phyloP scores from a whole-genome alignment of 2,888 invertebrate species.

The Drosophila lutescens region DNA sequence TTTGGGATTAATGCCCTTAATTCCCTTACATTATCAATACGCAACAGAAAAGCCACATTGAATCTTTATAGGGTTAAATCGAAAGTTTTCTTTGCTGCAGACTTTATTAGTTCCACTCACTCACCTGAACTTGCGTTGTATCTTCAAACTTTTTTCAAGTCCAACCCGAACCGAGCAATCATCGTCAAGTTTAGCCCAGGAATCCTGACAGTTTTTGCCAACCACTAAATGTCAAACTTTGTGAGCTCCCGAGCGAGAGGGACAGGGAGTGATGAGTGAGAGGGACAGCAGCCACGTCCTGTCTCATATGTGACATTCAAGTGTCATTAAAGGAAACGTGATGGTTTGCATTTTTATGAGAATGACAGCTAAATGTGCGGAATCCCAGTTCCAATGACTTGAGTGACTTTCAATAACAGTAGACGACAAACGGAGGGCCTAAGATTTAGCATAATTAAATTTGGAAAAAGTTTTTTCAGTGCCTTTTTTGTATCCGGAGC shows the following conservation, averaged over 20 bases:
- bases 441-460: conserved; percentile 77
- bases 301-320: conserved; percentile 77
- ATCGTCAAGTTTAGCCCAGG: conserved; percentile 66
- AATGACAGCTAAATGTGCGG: conserved; percentile 66
- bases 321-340: conserved; percentile 72
- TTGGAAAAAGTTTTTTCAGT: conserved; percentile 46
- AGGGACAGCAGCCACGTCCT: conserved; percentile 41
- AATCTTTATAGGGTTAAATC: conserved; percentile 10
- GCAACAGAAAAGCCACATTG: not conserved
- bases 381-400: conserved; percentile 55
- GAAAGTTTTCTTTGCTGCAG: conserved; percentile 10
- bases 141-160: conserved; percentile 38
- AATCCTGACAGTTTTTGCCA: conserved; percentile 78
- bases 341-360: conserved; percentile 77
- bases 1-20: no score
- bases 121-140: conserved; percentile 19
- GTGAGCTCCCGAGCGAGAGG: conserved; percentile 55
- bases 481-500: conserved; percentile 33
- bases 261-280: conserved; percentile 16
- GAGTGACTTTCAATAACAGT: conserved; percentile 63
- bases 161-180: conserved; percentile 72
- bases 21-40: not conserved
- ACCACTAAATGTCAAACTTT: conserved; percentile 80
- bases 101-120: conserved; percentile 33
- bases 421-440: conserved; percentile 27